Evolutionary conservation across 2,888 invertebrate genomes (phyloP), one percentile per base, ranked within the genome.

Genomic region (Crepidodera aurea): DNA sequence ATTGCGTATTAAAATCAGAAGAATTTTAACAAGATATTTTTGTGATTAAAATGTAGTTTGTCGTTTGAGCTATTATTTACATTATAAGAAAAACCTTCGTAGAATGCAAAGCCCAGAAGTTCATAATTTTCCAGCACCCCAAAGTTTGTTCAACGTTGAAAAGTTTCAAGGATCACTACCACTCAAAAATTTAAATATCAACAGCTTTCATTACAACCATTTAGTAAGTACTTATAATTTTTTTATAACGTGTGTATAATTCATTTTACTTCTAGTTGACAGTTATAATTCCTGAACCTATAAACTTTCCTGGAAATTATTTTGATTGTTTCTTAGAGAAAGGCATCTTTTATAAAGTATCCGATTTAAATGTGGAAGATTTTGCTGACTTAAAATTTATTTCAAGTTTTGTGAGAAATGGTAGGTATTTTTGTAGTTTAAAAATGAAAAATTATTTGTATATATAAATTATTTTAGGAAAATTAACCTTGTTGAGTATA

Each of bases 21-120:
- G 39, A 12, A 34, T 34, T 34, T 34, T 34, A n/a, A 34, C 12
- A n/a, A 12, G 34, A n/a, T 34, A 12, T 34, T 12, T n/a, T n/a
- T n/a, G n/a, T n/a, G n/a, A n/a, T 42, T 42, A 46, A 12, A 8
- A 25, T 46, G 42, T 42, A 42, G 42, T 42, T 42, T 15, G n/a
- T 16, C n/a, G 13, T 7, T 1, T 18, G 10, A 13, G 16, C 6
- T 16, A 19, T n/a, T 1, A 16, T 10, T 42, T 6, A 15, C 42
- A 16, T 10, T 32, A 37, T 3, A 3, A 13, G 16, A 18, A 12
- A 48, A 48, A 29, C 6, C 13, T 29, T 6, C 16, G 29, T 55
- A 66, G 60, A 78, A 87, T 87, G 87, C 81, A 86, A 74, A 82
- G 83, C 76, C 87, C 86, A 64, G 84, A 86, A 79, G 82, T 84